Evolutionary conservation across 2,888 invertebrate genomes (phyloP).

Genomic region (Eurytoma californica): DNA sequence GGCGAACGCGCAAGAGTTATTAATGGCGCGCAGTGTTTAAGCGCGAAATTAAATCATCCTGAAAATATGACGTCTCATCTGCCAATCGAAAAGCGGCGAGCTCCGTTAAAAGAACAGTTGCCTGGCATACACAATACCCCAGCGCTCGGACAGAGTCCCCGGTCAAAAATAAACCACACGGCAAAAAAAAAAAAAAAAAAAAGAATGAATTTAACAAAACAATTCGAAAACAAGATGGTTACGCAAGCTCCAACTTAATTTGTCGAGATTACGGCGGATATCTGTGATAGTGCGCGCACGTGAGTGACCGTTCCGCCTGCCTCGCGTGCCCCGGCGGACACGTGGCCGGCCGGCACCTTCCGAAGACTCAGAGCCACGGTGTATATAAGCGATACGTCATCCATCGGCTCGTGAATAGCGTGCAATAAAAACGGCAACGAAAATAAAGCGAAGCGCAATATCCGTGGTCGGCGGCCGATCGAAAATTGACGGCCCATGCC

Average conservation of each 20-base stretch:
- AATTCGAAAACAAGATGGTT: background rate
- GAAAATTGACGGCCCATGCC: no score
- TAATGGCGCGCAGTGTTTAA: no score
- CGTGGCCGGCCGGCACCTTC: background rate
- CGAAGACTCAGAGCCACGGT: background rate
- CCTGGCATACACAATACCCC: no score
- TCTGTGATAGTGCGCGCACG: background rate
- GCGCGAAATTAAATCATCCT: no score
- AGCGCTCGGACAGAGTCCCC: no score
- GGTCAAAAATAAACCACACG: background rate
- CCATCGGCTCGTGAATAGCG: conserved; percentile 4
- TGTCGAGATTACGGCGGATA: background rate
- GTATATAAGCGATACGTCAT: conserved; percentile 1
- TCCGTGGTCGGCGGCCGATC: no score
- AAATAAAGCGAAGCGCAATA: conserved; percentile 2
- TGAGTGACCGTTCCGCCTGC: background rate
- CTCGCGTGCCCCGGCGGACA: background rate
- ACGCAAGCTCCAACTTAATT: background rate
- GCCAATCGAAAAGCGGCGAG: no score
- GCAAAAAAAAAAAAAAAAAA: background rate
- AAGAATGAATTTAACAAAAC: background rate
- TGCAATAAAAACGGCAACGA: background rate
- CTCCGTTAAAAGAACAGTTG: no score
- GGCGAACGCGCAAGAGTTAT: no score
- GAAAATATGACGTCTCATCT: no score